phyloP scores from a whole-genome alignment of 2,888 invertebrate species.

The Ichneumoninae sp. region DNA sequence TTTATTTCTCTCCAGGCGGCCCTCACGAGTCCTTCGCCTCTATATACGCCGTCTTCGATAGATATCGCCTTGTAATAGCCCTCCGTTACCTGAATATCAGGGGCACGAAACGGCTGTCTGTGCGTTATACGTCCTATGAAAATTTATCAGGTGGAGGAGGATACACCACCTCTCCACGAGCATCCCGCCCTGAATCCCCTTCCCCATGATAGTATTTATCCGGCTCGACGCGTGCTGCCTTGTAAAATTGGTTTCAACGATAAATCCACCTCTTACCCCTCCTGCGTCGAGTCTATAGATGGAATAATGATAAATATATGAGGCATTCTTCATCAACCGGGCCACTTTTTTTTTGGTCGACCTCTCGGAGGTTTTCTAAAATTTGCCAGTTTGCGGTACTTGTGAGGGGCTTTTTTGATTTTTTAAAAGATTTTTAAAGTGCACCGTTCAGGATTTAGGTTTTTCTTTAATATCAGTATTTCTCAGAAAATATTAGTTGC shows the following conservation, averaged over 20 bases:
- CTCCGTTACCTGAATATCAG: constrained; percentile 83
- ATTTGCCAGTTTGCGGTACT: too few species aligned
- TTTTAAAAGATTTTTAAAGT: too few species aligned
- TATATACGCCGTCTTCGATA: constrained; percentile 79
- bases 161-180: constrained; percentile 16
- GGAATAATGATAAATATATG: constrained; percentile 29
- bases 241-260: constrained; percentile 56
- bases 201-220: constrained; percentile 61
- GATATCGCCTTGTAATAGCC: constrained; percentile 85
- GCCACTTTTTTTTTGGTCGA: too few species aligned
- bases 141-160: constrained; percentile 75
- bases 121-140: constrained; percentile 54
- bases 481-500: too few species aligned
- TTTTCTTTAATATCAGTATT: too few species aligned
- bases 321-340: too few species aligned
- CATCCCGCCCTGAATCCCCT: not conserved
- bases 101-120: constrained; percentile 26
- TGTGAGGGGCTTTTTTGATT: too few species aligned
- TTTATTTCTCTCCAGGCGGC: constrained; percentile 85
- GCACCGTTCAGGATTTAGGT: too few species aligned
- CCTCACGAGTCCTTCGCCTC: constrained; percentile 76
- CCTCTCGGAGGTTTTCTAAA: too few species aligned
- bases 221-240: constrained; percentile 58
- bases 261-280: constrained; percentile 39
- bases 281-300: constrained; percentile 24